phyloP scores from a whole-genome alignment of 2,113 vertebrate species.

The Uria lomvia region DNA sequence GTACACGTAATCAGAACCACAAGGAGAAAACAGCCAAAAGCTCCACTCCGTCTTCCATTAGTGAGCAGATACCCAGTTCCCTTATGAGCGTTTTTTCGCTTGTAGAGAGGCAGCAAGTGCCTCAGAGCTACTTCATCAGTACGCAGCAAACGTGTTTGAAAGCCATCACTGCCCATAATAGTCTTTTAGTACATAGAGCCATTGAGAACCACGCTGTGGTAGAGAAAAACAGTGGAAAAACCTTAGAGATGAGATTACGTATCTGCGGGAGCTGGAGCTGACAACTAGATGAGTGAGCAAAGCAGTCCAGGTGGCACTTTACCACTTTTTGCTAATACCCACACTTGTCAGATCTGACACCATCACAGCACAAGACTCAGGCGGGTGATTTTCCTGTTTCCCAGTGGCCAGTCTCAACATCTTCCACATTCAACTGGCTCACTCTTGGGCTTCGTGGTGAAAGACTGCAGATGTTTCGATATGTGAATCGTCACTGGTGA shows the following conservation, averaged over 20 bases:
- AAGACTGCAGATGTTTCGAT: background rate
- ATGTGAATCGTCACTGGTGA: background rate
- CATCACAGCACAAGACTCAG: rapidly evolving
- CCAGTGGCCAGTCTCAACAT: background rate
- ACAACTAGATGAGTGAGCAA: background rate
- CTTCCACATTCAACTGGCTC: background rate
- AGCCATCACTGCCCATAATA: background rate
- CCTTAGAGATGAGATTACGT: background rate
- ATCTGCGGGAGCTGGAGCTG: background rate
- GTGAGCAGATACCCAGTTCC: background rate
- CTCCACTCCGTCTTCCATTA: background rate
- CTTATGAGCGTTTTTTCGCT: background rate
- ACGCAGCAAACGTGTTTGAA: background rate
- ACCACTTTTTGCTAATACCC: background rate
- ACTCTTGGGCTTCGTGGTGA: background rate
- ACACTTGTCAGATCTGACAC: background rate
- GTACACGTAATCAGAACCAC: background rate
- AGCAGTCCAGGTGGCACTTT: background rate
- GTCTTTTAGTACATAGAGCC: background rate
- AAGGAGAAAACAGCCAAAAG: background rate
- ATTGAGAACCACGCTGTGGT: background rate
- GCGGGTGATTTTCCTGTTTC: background rate
- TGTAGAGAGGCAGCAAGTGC: background rate
- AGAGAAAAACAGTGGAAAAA: background rate
- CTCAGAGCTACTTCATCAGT: background rate